Evolutionary conservation across 2,888 invertebrate genomes (phyloP).

Genomic region (Ganaspis brasiliensis): DNA sequence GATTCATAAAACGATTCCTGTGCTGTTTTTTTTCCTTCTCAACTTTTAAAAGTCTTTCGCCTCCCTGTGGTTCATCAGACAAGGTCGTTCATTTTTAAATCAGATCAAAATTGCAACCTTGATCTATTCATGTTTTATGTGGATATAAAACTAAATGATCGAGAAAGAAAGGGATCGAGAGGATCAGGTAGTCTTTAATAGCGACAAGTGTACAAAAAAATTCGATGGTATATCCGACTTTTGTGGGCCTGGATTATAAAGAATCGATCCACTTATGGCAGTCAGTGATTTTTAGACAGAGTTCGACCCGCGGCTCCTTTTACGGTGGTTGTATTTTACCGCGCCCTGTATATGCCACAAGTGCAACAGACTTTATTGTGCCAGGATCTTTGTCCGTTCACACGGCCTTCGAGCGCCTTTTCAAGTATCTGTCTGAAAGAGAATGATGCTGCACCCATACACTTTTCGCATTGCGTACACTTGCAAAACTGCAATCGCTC

Average conservation of each 20-base stretch:
- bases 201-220: background rate
- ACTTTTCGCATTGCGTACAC: conserved; percentile 23
- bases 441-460: conserved; percentile 37
- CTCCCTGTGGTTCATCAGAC: background rate
- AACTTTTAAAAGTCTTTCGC: no score
- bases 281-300: conserved; percentile 22
- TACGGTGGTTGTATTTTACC: conserved; percentile 10
- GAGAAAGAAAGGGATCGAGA: conserved; percentile 7
- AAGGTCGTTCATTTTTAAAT: background rate
- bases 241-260: background rate
- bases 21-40: no score
- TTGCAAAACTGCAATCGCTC: background rate
- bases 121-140: background rate
- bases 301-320: conserved; percentile 29
- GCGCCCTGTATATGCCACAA: conserved; percentile 18
- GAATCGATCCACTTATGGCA: conserved; percentile 23
- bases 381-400: conserved; percentile 39
- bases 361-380: conserved; percentile 40
- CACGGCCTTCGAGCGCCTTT: conserved; percentile 38
- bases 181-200: background rate
- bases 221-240: background rate
- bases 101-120: background rate
- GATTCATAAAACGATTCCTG: no score
- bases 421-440: conserved; percentile 24
- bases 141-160: background rate